phyloP scores from a whole-genome alignment of 2,113 vertebrate genomes.

The Cebus imitator region DNA sequence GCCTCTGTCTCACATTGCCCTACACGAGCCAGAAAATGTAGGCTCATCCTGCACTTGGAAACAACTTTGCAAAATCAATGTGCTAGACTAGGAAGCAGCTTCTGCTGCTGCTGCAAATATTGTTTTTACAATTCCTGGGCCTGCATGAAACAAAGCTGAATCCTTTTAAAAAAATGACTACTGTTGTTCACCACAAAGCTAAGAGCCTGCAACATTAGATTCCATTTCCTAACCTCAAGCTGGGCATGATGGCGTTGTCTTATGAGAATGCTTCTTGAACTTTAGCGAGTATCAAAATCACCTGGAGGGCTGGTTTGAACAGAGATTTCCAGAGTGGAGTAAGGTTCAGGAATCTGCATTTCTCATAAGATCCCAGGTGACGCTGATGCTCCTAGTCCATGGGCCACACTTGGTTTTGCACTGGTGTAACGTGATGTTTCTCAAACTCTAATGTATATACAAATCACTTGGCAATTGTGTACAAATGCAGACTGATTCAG shows the following conservation, averaged over 20 bases:
- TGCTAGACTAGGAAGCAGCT: conserved; percentile 59
- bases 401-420: not conserved
- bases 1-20: conserved; percentile 9
- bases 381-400: rapidly evolving
- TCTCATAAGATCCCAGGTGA: not conserved
- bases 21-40: conserved; percentile 20
- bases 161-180: not conserved
- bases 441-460: not conserved
- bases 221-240: not conserved
- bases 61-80: conserved; percentile 8
- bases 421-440: not conserved
- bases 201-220: not conserved
- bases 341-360: not conserved
- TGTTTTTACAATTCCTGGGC: conserved; percentile 38
- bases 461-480: rapidly evolving
- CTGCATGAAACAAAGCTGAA: not conserved
- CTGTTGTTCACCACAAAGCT: not conserved
- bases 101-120: conserved; percentile 51
- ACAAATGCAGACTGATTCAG: not conserved
- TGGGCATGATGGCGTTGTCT: not conserved
- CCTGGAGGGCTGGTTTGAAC: not conserved
- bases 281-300: not conserved
- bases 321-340: not conserved
- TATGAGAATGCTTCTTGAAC: not conserved
- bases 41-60: conserved; percentile 6